Base-by-base conservation (phyloP, 37 sponge, comb jelly and placozoan genomes). In the Agelas oroides region DNA sequence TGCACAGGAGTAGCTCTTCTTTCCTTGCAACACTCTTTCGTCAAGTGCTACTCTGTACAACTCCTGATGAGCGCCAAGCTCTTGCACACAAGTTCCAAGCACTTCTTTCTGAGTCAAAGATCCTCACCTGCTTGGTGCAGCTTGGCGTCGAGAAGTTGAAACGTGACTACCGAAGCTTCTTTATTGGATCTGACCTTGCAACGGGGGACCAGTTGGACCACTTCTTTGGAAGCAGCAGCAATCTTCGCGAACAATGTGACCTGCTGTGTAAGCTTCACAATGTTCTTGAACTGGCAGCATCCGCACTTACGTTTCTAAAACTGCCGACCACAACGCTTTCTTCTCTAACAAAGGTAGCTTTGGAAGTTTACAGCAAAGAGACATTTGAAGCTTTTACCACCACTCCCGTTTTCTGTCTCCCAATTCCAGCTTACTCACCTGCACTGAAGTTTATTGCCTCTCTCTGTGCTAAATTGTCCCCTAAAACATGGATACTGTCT, bases 91-190 rank as follows among this genome's bases (percentile, higher is more conserved):
- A 86, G 36, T 76, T 86, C 24, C 81, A 91, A 37, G 27, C 33
- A 27, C 56, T 85, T 19, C 65, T 91, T 8, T 62, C 72, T 20
- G 64, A 56, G 5, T 52, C 53, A 15, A 85, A 61, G 27, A 25
- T 81, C 18, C 65, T 85, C 18, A 63, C 73, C 15, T 69, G 71
- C 59, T 77, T 91, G 61, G 70, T 85, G 12, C 80, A 91, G 77
- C n/a, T 85, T 5, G 91, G 91, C 0, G 39, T 91, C 34, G 91
- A 81, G 58, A 91, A 91, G 52, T 19, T 91, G 54, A 40, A 28
- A n/a, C 57, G 64, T 21, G 91, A 91, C 52, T 76, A 80, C 52
- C 38, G 53, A 5, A 27, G 52, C 19, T 86, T 70, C 62, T 78
- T 91, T 36, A 58, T 73, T 27, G 40, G 76, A 46, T 58, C 78